These are phyloP conservation scores for Echeneis naucrates DNA, from an alignment of 2,797 vertebrate species.

Conservation along the genomic window DNA sequence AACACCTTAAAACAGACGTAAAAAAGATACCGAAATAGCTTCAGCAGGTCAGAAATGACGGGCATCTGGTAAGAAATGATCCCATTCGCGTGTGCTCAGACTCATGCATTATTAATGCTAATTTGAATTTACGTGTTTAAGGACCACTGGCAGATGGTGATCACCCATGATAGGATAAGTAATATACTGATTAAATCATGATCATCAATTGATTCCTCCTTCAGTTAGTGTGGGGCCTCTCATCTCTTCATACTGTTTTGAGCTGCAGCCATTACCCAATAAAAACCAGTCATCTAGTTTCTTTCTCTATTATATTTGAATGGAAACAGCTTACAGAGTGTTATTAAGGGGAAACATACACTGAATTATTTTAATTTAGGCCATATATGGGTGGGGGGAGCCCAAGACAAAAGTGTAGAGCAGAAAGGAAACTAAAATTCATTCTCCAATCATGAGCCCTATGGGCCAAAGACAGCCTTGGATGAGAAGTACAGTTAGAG, in stretches of 20 bases:
- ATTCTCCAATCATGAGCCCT: conserved; percentile 56
- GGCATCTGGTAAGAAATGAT: conserved; percentile 5
- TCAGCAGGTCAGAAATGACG: background rate
- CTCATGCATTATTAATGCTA: conserved; percentile 21
- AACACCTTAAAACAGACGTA: background rate
- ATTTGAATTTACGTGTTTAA: conserved; percentile 18
- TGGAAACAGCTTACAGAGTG: conserved; percentile 35
- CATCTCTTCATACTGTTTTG: conserved; percentile 40
- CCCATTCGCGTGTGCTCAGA: background rate
- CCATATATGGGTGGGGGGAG: conserved; percentile 30
- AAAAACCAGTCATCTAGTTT: conserved; percentile 47
- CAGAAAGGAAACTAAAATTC: conserved; percentile 56
- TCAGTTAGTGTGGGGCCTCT: conserved; percentile 39
- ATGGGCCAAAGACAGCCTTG: conserved; percentile 57
- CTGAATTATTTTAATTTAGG: conserved; percentile 62
- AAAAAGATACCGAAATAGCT: background rate
- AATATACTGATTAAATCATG: conserved; percentile 46
- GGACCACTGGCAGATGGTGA: conserved; percentile 16
- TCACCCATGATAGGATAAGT: conserved; percentile 28
- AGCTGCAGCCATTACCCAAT: conserved; percentile 53
- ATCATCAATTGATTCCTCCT: conserved; percentile 35
- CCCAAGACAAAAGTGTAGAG: conserved; percentile 33
- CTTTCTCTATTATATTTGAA: conserved; percentile 44
- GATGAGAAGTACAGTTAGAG: conserved; percentile 72
- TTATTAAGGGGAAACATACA: conserved; percentile 49